A percentile compares a stretch with the other conserved stretches of the same genome.
These are phyloP conservation scores for Amiota communis DNA, from an alignment of 2,888 invertebrate genomes.

Conservation along the genomic window DNA sequence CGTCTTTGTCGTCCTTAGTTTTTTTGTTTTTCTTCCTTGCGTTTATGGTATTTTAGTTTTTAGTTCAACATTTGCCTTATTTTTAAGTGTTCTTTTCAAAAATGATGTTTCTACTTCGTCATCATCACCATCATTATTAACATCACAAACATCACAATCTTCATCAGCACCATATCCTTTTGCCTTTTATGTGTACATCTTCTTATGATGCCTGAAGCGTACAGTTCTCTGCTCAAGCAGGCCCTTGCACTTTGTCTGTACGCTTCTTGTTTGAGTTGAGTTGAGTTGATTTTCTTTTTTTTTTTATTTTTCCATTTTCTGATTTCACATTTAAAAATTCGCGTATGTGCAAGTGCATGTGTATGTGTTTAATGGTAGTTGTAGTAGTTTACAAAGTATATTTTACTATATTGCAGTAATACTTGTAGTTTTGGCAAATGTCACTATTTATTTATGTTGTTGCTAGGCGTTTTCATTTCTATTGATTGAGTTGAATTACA, in stretches of 20 bases:
- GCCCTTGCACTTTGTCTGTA: background rate
- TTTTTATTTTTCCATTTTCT: no score
- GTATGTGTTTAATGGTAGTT: no score
- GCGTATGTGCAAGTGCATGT: no score
- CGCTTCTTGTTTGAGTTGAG: background rate
- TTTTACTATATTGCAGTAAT: no score
- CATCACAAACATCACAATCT: background rate
- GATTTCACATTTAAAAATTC: no score
- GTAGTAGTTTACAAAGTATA: no score
- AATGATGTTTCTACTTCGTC: background rate
- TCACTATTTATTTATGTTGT: background rate
- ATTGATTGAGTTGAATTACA: no score
- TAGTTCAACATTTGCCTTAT: background rate
- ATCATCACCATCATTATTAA: background rate
- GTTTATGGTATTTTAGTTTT: conserved; percentile 1
- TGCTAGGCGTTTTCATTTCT: background rate
- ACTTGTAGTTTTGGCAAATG: background rate
- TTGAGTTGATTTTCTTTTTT: background rate
- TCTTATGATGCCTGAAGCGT: background rate
- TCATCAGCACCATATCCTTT: background rate
- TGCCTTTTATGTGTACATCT: background rate
- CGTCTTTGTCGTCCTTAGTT: background rate
- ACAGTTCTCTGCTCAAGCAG: background rate
- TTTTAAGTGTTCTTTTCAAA: conserved; percentile 18
- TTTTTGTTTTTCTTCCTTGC: background rate